Conservation (phyloP, 1,140 invertebrate species). For the Drosophila ambigua region DNA sequence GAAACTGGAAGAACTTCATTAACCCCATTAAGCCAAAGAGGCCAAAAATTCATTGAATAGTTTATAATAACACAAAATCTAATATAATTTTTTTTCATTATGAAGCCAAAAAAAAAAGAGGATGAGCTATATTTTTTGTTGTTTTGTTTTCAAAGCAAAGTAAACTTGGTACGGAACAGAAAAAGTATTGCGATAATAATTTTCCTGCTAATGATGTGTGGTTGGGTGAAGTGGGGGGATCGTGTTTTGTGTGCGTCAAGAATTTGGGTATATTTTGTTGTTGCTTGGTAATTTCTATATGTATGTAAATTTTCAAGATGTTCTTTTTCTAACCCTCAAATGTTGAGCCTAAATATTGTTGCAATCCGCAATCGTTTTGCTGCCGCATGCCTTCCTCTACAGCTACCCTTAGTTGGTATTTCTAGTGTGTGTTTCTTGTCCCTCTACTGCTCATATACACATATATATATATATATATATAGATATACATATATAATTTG, state of each 20-base stretch:
- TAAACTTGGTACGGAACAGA: slow-evolving; percentile 49
- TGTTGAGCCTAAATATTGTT: slow-evolving; percentile 25
- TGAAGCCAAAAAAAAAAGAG: slow-evolving; percentile 18
- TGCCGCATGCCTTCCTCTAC: slow-evolving; percentile 8
- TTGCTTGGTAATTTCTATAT: neutral
- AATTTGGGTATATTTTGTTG: slow-evolving; percentile 1
- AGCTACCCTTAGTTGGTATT: slow-evolving; percentile 42
- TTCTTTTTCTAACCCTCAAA: slow-evolving; percentile 1
- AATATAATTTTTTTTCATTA: slow-evolving; percentile 1
- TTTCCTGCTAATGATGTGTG: too few relatives aligned
- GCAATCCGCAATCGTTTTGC: neutral
- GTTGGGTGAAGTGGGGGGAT: neutral
- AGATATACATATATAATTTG: slow-evolving; percentile 67
- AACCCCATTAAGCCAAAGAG: slow-evolving; percentile 29
- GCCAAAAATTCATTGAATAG: slow-evolving; percentile 10
- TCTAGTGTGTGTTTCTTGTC: slow-evolving; percentile 39
- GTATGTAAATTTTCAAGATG: too few relatives aligned
- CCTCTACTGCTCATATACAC: slow-evolving; percentile 54
- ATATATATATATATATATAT: slow-evolving; percentile 50
- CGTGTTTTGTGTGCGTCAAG: slow-evolving; percentile 17
- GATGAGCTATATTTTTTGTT: neutral
- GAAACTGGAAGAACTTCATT: slow-evolving; percentile 16
- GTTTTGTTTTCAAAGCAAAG: slow-evolving; percentile 63
- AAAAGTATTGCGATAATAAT: neutral
- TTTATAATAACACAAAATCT: slow-evolving; percentile 27